A percentile compares a stretch with the other conserved stretches of the same genome.
phyloP scores from a whole-genome alignment of 2,113 vertebrate species.

The Cryptotis parvus region DNA sequence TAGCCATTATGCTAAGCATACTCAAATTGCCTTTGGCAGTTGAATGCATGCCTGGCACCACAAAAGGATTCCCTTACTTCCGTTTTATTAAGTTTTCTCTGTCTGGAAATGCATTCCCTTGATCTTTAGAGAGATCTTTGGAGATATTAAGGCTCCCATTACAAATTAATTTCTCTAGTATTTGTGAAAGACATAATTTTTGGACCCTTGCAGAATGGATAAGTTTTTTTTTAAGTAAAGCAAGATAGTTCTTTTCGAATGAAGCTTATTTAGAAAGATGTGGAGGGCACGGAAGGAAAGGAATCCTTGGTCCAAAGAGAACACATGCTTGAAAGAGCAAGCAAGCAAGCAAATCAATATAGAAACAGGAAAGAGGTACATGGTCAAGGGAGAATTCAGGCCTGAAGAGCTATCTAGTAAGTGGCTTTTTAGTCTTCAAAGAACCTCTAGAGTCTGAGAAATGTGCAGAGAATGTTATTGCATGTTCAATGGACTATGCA shows the following conservation, averaged over 20 bases:
- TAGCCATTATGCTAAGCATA: not conserved
- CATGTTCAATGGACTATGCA: fast-evolving
- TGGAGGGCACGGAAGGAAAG: too few relatives aligned
- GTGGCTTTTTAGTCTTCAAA: not conserved
- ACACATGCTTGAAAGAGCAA: too few relatives aligned
- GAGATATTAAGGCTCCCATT: not conserved
- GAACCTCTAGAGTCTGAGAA: not conserved
- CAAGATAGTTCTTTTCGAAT: too few relatives aligned
- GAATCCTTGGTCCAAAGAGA: too few relatives aligned
- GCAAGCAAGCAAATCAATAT: too few relatives aligned
- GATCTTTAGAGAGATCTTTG: not conserved
- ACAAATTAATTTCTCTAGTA: not conserved
- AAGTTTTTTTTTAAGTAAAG: not conserved
- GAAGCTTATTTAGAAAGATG: too few relatives aligned
- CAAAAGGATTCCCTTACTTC: not conserved
- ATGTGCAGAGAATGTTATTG: not conserved
- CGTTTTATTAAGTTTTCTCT: not conserved
- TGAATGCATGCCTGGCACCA: not conserved
- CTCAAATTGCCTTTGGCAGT: not conserved
- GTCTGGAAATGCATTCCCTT: not conserved
- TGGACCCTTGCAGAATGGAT: not conserved
- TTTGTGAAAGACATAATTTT: not conserved
- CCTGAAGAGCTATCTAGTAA: too few relatives aligned
- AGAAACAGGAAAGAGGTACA: too few relatives aligned
- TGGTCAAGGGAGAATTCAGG: too few relatives aligned